Percentiles rank a stretch among this genome's conserved stretches.
These are phyloP conservation scores for Drosophila rufa DNA, from an alignment of 1,140 invertebrate species.

Conservation along the genomic window DNA sequence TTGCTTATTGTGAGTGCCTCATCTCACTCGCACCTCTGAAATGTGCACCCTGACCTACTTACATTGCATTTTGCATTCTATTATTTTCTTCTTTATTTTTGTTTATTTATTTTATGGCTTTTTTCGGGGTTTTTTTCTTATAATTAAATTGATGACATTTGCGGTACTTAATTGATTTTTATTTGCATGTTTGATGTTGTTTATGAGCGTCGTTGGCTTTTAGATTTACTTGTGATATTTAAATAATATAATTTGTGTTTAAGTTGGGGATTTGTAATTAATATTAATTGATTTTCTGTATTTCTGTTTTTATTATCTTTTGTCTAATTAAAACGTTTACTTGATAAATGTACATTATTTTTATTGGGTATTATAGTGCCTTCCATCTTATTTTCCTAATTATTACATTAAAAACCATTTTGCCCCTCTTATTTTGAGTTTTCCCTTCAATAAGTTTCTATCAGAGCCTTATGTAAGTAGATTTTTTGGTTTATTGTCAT, in stretches of 20 bases:
- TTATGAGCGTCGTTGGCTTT: background rate
- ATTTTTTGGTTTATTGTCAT: slow-evolving; percentile 26
- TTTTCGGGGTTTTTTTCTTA: slow-evolving; percentile 27
- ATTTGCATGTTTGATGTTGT: slow-evolving; percentile 2
- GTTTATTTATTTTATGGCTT: slow-evolving; percentile 38
- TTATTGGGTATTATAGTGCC: too few species aligned
- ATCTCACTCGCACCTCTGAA: slow-evolving; percentile 30
- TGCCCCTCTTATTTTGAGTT: background rate
- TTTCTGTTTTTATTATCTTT: too few species aligned
- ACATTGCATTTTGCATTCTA: slow-evolving; percentile 50
- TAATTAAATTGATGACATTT: slow-evolving; percentile 31
- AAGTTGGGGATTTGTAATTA: background rate
- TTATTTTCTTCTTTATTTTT: slow-evolving; percentile 39
- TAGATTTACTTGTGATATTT: background rate
- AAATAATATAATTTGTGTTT: background rate
- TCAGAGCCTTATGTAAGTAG: background rate
- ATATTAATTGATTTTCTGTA: background rate
- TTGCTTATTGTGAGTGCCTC: slow-evolving; percentile 14
- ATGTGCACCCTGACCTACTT: slow-evolving; percentile 84
- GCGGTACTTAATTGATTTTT: slow-evolving; percentile 13
- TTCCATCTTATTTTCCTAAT: background rate
- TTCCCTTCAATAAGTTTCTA: background rate
- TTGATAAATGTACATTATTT: too few species aligned
- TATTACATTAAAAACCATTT: background rate
- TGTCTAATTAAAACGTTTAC: too few species aligned